Conservation (phyloP, 2,113 vertebrate species). For the Ascaphus truei region DNA sequence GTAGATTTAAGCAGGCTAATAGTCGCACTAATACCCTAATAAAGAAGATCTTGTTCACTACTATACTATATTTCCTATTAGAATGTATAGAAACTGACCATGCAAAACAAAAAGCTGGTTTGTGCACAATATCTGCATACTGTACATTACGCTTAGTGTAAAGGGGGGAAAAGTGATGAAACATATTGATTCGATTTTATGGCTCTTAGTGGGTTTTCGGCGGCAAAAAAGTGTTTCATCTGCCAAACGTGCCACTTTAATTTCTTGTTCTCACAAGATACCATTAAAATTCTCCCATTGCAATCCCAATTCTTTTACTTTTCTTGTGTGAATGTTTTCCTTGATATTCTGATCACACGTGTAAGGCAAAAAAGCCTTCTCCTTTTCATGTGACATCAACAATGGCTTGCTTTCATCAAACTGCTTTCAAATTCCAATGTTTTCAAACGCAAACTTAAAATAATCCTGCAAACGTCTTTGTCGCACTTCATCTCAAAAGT, state of each 20-base stretch:
- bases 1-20: no score
- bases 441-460: constrained; percentile 16
- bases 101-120: no score
- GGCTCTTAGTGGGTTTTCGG: no score
- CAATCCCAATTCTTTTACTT: background rate
- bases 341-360: constrained; percentile 22
- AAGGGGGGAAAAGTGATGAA: no score
- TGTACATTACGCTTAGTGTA: no score
- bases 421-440: constrained; percentile 1
- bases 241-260: constrained; percentile 2
- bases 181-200: no score
- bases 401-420: constrained; percentile 8
- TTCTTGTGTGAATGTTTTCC: background rate
- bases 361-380: background rate
- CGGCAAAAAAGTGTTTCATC: no score
- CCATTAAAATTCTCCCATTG: background rate
- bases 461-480: background rate
- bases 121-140: no score
- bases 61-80: no score
- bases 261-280: background rate
- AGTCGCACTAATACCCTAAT: no score
- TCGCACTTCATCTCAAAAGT: background rate
- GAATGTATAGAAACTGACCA: no score
- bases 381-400: background rate
- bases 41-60: no score